phyloP scores from a whole-genome alignment of 2,888 invertebrate genomes.

The Cosmia pyralina region DNA sequence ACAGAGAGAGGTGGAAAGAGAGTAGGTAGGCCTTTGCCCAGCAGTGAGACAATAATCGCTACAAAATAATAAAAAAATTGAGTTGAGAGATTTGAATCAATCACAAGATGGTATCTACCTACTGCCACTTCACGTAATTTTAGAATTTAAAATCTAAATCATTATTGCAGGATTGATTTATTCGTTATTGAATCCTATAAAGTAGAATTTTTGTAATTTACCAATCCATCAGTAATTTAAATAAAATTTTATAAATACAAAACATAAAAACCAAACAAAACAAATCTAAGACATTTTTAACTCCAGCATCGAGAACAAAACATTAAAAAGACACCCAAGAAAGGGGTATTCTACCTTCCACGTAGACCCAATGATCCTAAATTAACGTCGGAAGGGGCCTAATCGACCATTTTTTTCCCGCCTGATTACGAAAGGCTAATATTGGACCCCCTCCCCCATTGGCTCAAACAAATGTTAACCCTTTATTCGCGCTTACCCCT shows the following conservation, averaged over 20 bases:
- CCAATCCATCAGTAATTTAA: background rate
- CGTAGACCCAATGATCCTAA: conserved; percentile 88
- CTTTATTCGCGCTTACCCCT: conserved; percentile 87
- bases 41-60: background rate
- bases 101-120: background rate
- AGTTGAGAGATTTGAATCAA: background rate
- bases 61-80: background rate
- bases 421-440: conserved; percentile 90
- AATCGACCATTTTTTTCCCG: conserved; percentile 90
- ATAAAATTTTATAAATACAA: no score
- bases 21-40: no score
- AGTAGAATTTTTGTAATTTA: background rate
- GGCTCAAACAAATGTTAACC: conserved; percentile 90
- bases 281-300: conserved; percentile 70
- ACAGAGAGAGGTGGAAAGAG: no score
- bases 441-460: conserved; percentile 86
- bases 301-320: conserved; percentile 75
- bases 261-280: conserved; percentile 25
- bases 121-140: background rate
- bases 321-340: conserved; percentile 79
- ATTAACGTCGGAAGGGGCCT: conserved; percentile 87
- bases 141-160: background rate
- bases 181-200: background rate
- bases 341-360: conserved; percentile 74
- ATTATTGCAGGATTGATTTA: background rate